Evolutionary conservation across 1,140 invertebrate genomes (phyloP).

Genomic region (Drosophila insularis): DNA sequence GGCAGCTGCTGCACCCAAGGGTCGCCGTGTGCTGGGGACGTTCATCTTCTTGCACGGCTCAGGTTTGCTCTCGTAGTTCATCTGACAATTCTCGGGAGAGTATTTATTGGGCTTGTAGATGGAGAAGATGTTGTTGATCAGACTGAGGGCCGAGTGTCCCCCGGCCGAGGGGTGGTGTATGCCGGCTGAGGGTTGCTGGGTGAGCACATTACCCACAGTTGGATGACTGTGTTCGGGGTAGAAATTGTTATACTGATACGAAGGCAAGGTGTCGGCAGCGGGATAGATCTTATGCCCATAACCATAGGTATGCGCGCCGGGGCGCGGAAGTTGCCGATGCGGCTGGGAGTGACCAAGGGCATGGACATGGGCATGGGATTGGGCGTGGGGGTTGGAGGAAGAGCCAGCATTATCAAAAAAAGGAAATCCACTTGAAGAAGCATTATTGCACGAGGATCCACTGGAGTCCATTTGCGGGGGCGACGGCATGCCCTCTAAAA

Average conservation of each 20-base stretch:
- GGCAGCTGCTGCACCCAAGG: constrained; percentile 56
- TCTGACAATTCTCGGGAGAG: constrained; percentile 79
- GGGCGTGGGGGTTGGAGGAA: constrained; percentile 26
- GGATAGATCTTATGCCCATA: constrained; percentile 80
- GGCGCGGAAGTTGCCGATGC: constrained; percentile 26
- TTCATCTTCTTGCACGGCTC: constrained; percentile 83
- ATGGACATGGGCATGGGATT: neutral
- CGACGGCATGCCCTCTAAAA: constrained; percentile 79
- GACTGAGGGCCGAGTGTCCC: constrained; percentile 73
- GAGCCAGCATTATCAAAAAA: constrained; percentile 76
- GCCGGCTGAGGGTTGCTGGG: constrained; percentile 69
- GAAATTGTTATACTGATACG: constrained; percentile 82
- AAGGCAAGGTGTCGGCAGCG: constrained; percentile 67
- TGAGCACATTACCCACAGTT: constrained; percentile 62
- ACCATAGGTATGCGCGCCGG: constrained; percentile 20
- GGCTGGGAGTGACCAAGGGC: neutral
- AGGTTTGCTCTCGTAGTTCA: constrained; percentile 81
- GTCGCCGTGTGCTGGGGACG: constrained; percentile 72
- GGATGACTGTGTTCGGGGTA: constrained; percentile 64
- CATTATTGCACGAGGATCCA: constrained; percentile 50
- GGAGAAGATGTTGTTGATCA: constrained; percentile 83
- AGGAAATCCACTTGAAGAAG: constrained; percentile 47
- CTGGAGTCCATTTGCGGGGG: constrained; percentile 73
- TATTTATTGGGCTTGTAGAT: constrained; percentile 82
- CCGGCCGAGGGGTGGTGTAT: constrained; percentile 67